Percentiles rank a stretch among this genome's conserved stretches.
Evolutionary conservation across 1,140 invertebrate genomes (phyloP).

Genomic region (Drosophila aff.): DNA sequence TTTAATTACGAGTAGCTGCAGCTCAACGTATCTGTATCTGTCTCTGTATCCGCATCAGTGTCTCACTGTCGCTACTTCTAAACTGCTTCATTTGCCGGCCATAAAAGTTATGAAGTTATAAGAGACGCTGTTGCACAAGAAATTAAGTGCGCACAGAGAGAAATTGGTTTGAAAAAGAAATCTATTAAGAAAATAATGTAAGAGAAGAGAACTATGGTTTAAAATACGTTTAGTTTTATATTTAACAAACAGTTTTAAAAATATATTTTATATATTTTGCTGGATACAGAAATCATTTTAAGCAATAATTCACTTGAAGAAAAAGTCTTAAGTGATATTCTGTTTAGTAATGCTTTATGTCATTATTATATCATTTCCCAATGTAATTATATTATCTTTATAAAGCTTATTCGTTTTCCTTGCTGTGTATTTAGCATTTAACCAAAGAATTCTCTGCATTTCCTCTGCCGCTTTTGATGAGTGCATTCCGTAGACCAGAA

Average conservation of each 20-base stretch:
- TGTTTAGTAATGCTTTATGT: background rate
- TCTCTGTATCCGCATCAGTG: conserved; percentile 18
- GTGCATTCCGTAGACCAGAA: conserved; percentile 36
- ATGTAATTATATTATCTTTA: background rate
- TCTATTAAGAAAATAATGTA: background rate
- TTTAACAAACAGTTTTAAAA: background rate
- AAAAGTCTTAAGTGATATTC: background rate
- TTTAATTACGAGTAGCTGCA: conserved; percentile 62
- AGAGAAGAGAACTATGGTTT: too few species aligned
- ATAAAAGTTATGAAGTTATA: conserved; percentile 80
- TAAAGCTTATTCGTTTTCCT: background rate
- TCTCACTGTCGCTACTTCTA: conserved; percentile 37
- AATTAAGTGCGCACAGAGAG: conserved; percentile 45
- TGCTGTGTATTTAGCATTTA: conserved; percentile 47
- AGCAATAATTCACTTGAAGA: background rate
- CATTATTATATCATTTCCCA: background rate
- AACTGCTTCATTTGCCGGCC: conserved; percentile 72
- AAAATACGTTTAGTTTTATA: background rate
- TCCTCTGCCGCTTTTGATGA: conserved; percentile 25
- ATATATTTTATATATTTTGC: background rate
- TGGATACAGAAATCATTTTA: background rate
- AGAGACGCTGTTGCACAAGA: conserved; percentile 30
- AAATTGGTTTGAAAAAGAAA: background rate
- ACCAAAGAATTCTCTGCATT: conserved; percentile 31
- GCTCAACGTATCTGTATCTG: conserved; percentile 20